phyloP scores from a whole-genome alignment of 2,113 vertebrate genomes.

The Mixornis gularis region DNA sequence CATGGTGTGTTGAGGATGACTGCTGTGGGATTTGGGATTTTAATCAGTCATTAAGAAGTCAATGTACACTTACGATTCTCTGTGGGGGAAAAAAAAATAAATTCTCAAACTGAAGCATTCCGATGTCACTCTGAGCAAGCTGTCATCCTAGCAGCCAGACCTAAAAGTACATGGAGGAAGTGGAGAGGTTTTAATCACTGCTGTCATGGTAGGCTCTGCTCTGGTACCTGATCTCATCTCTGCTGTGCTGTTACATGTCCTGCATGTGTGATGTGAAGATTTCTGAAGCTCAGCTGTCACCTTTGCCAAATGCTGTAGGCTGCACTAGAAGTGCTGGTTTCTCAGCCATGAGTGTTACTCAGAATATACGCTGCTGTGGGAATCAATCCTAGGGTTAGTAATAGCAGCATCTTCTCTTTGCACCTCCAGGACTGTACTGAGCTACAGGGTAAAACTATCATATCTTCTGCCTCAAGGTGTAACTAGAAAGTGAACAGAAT shows the following conservation, averaged over 20 bases:
- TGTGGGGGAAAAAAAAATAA: rapidly evolving
- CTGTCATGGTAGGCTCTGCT: background rate
- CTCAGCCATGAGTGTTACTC: background rate
- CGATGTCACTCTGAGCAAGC: background rate
- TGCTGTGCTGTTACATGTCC: rapidly evolving
- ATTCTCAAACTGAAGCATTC: background rate
- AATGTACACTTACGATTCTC: background rate
- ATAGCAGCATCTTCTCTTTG: background rate
- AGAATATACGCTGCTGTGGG: background rate
- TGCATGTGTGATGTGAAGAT: background rate
- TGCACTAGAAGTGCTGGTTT: background rate
- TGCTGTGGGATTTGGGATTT: background rate
- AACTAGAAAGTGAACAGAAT: background rate
- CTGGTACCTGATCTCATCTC: background rate
- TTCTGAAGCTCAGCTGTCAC: background rate
- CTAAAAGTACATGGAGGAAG: background rate
- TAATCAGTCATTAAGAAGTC: background rate
- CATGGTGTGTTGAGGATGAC: background rate
- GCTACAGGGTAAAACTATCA: background rate
- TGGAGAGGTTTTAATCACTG: background rate
- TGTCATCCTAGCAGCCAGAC: background rate
- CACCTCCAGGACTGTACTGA: background rate
- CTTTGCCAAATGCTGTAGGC: background rate
- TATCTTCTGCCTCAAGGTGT: background rate
- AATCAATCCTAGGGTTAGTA: background rate